A percentile compares a stretch with the other conserved stretches of the same genome.
phyloP scores from a whole-genome alignment of 2,113 vertebrate species.

The Typhlomys cinereus region DNA sequence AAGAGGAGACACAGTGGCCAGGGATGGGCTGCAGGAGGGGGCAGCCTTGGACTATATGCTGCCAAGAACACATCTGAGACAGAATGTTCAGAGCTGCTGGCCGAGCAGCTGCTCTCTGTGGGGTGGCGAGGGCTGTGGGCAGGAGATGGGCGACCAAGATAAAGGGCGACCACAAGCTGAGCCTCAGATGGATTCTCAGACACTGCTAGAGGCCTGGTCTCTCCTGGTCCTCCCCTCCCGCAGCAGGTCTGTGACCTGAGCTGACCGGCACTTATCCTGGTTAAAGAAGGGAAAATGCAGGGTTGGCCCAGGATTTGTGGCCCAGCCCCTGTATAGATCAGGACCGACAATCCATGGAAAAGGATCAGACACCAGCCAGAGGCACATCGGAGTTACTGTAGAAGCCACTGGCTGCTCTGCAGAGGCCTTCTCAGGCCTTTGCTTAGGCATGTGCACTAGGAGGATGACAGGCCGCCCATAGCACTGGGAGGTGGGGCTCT shows the following conservation, averaged over 20 bases:
- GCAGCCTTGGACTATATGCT: too few species aligned
- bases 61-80: fast-evolving
- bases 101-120: background rate
- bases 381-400: background rate
- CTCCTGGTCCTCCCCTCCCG: too few species aligned
- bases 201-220: background rate
- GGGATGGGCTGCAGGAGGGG: too few species aligned
- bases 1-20: too few species aligned
- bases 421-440: too few species aligned
- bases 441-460: fast-evolving
- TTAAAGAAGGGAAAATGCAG: background rate
- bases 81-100: background rate
- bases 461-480: background rate
- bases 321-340: fast-evolving
- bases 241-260: background rate
- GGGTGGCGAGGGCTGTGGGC: background rate
- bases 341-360: fast-evolving
- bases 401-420: background rate
- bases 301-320: fast-evolving
- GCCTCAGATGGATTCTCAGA: background rate
- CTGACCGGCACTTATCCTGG: too few species aligned
- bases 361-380: fast-evolving
- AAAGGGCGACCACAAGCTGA: background rate
- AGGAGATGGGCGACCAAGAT: background rate
- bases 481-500: fast-evolving